Evolutionary conservation across 2,888 invertebrate species (phyloP), one percentile per base, ranked within the genome.

Genomic region (Scaptodrosophila latifasciaeformis): DNA sequence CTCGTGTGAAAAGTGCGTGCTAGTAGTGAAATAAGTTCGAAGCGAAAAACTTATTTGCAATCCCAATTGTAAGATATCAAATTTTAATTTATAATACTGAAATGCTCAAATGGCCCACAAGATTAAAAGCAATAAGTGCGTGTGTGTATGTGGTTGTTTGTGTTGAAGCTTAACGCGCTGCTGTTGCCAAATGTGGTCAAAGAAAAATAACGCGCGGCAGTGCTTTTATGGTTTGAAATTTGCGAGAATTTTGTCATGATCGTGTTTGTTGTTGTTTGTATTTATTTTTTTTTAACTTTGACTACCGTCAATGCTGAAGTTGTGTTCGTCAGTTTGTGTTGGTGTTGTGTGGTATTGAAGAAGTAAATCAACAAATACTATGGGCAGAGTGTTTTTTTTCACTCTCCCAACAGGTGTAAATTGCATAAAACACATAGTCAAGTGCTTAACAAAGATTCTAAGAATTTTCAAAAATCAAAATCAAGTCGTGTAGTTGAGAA

Each of bases 121-220:
- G 39, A 31, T 9, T 12, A 31, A 31, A 31, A 57, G 54, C 27
- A 53, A n/a, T 21, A 31, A 39, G 5, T 17, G 19, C 42, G 56
- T 50, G 27, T 62, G 57, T 56, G 64, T 68, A 59, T 62, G 61
- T 57, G 59, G 66, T 62, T 46, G 66, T 61, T 51, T 52, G 64
- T 56, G 59, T 34, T 59, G 52, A 42, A 52, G 60, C 57, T 65
- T 65, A 65, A 65, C 66, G 67, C 65, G 67, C 56, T 54, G 48
- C 63, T 58, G 76, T 72, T 72, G 68, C 82, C 82, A 83, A 82
- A 82, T 82, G 82, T 83, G 82, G 83, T 79, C 77, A 82, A 78
- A 72, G 75, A 59, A 61, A 68, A 70, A 76, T 59, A 65, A 72
- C 58, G 66, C 66, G 65, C 67, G 56, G 48, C 47, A 72, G 79